Evolutionary conservation across 1,140 invertebrate species (phyloP).

Genomic region (Lamellibrachia luymesi): DNA sequence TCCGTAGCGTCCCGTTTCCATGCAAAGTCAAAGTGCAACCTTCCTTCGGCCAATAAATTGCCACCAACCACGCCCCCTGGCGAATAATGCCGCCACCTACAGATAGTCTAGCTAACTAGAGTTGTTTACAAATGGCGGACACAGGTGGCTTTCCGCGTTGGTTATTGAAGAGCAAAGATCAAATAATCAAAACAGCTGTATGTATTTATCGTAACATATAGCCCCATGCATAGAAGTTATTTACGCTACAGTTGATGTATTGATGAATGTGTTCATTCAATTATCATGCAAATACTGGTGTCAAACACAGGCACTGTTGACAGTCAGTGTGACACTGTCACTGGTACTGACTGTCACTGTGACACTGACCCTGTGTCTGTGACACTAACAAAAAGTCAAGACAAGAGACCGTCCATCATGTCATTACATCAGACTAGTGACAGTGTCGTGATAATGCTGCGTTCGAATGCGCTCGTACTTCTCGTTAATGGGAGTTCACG

Average conservation of each 20-base stretch:
- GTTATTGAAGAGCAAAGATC: not conserved
- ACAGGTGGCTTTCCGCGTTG: not conserved
- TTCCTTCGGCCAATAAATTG: not conserved
- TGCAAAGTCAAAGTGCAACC: not conserved
- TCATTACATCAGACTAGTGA: too few relatives aligned
- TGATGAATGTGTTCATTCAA: not conserved
- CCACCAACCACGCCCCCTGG: not conserved
- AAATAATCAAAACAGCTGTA: conserved; percentile 3
- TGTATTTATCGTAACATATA: not conserved
- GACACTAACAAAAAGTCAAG: too few relatives aligned
- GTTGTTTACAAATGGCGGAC: conserved; percentile 7
- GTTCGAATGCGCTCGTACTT: too few relatives aligned
- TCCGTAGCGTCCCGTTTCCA: not conserved
- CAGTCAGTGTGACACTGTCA: too few relatives aligned
- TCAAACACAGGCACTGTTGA: not conserved
- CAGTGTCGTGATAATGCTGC: too few relatives aligned
- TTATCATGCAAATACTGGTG: conserved; percentile 2
- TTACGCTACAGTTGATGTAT: not conserved
- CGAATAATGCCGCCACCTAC: not conserved
- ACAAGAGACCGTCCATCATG: too few relatives aligned
- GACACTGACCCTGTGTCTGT: too few relatives aligned
- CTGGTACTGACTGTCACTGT: too few relatives aligned
- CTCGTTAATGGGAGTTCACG: too few relatives aligned
- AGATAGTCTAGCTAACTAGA: not conserved
- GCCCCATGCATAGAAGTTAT: not conserved